Percentiles rank a stretch among this genome's conserved stretches.
These are phyloP conservation scores for Illadopsis cleaveri DNA, from an alignment of 2,113 vertebrate species.

Conservation along the genomic window DNA sequence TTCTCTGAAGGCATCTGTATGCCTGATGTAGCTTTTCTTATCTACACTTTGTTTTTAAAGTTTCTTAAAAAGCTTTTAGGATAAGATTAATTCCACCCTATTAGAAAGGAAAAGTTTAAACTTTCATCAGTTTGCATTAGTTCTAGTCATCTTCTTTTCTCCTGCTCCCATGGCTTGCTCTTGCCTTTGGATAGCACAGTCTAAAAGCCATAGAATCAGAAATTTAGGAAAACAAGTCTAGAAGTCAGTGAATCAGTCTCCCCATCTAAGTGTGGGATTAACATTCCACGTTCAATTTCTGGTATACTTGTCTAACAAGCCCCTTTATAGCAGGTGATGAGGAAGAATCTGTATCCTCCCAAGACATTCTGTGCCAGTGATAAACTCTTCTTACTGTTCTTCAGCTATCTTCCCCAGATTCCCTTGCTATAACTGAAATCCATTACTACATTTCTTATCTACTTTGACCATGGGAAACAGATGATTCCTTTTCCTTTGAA, in stretches of 20 bases:
- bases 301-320: background rate
- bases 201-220: background rate
- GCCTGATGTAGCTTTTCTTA: background rate
- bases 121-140: background rate
- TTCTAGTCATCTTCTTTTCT: background rate
- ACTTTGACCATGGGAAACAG: background rate
- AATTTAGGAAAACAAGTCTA: background rate
- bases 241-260: background rate
- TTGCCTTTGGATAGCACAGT: background rate
- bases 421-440: background rate
- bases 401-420: background rate
- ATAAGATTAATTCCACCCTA: background rate
- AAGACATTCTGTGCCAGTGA: background rate
- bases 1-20: background rate
- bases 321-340: background rate
- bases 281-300: background rate
- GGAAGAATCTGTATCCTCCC: background rate
- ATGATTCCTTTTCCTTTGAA: background rate
- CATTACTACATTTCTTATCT: background rate
- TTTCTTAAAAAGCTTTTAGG: background rate
- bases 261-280: background rate
- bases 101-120: background rate
- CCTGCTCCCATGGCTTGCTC: background rate
- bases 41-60: background rate
- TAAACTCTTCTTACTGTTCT: background rate